Conservation (phyloP, 1,140 invertebrate genomes). For the Himalopsyche phryganea region DNA sequence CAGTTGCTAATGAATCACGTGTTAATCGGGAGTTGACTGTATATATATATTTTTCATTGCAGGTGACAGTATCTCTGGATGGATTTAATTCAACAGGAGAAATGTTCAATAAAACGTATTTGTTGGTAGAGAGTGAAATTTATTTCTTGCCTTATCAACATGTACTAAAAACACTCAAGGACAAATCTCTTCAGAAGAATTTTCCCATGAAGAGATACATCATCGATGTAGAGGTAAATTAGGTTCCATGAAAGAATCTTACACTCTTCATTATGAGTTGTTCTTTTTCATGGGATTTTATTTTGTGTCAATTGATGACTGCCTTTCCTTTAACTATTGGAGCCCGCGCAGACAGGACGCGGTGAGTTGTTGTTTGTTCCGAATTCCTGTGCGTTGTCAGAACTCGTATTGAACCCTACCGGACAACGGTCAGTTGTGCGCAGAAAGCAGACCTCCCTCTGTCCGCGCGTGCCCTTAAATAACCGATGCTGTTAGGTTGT, state of each 20-base stretch:
- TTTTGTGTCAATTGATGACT: not conserved
- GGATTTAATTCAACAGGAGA: not conserved
- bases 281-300: constrained; percentile 2
- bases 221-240: constrained; percentile 50
- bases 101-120: constrained; percentile 36
- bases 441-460: too few species aligned
- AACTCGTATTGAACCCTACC: not conserved
- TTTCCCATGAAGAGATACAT: constrained; percentile 63
- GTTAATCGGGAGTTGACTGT: too few species aligned
- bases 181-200: not conserved
- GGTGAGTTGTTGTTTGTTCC: not conserved
- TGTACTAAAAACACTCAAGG: constrained; percentile 45
- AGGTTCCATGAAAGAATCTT: not conserved
- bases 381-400: constrained; percentile 34
- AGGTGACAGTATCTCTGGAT: too few species aligned
- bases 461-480: too few species aligned
- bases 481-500: too few species aligned
- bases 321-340: not conserved
- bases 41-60: too few species aligned
- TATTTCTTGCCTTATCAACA: constrained; percentile 69
- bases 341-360: not conserved
- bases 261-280: not conserved
- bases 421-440: too few species aligned
- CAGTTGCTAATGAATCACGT: too few species aligned
- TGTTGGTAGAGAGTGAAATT: constrained; percentile 64